Conservation (phyloP, 2,888 invertebrate species). For the Papilio gigon region DNA sequence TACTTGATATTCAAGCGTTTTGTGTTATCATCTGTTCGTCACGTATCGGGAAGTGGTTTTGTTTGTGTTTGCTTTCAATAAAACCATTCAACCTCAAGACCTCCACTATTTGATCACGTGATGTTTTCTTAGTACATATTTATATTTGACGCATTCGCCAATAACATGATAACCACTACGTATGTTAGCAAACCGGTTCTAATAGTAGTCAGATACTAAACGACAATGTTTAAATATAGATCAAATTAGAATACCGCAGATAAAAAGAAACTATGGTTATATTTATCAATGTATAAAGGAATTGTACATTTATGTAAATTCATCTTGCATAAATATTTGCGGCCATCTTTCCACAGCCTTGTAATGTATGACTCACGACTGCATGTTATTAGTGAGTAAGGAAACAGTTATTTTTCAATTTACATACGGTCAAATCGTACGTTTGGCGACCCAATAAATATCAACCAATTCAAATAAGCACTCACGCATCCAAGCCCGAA, state of each 20-base stretch:
- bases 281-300: neutral
- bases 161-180: neutral
- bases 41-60: neutral
- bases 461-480: conserved; percentile 6
- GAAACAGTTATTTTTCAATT: conserved; percentile 30
- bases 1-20: too few relatives aligned
- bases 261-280: neutral
- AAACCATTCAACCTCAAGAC: neutral
- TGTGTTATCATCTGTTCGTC: neutral
- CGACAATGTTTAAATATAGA: neutral
- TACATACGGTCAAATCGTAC: neutral
- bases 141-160: neutral
- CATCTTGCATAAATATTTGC: conserved; percentile 14
- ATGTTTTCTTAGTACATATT: neutral
- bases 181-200: neutral
- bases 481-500: neutral
- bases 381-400: conserved; percentile 29
- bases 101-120: neutral
- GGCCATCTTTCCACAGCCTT: conserved; percentile 10
- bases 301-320: neutral
- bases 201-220: neutral
- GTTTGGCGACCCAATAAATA: conserved; percentile 10
- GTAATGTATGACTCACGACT: conserved; percentile 19
- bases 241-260: neutral
- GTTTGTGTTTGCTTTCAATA: neutral